These are phyloP conservation scores for Dasypogon diadema DNA, from an alignment of 2,888 invertebrate genomes.

Conservation along the genomic window DNA sequence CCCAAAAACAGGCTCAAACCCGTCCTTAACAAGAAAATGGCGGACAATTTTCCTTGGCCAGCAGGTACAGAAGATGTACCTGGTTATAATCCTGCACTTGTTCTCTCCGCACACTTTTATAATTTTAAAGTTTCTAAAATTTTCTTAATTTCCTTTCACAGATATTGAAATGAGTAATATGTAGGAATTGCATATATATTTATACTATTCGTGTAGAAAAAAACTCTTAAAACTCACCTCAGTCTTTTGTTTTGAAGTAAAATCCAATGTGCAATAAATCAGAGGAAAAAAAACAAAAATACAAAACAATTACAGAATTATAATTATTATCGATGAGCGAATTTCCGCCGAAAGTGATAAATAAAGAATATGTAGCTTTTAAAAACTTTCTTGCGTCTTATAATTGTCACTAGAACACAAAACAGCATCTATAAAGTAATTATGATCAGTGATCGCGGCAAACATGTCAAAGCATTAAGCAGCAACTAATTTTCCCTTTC, in stretches of 20 bases:
- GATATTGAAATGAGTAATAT: neutral
- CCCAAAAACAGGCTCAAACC: too few relatives aligned
- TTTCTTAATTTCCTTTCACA: neutral
- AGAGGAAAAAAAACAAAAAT: neutral
- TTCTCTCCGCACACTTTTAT: neutral
- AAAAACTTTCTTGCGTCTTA: conserved; percentile 59
- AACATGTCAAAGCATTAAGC: conserved; percentile 53
- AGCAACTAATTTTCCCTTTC: neutral
- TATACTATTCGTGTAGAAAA: neutral
- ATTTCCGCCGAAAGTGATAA: conserved; percentile 65
- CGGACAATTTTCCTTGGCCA: too few relatives aligned
- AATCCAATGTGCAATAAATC: conserved; percentile 41
- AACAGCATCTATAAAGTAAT: conserved; percentile 59
- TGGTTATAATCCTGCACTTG: neutral
- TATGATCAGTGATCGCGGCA: conserved; percentile 56
- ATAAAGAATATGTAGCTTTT: conserved; percentile 65
- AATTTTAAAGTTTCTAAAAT: neutral
- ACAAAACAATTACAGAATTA: neutral
- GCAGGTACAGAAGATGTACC: too few relatives aligned
- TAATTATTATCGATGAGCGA: neutral
- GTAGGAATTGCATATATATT: neutral
- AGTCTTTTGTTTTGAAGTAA: conserved; percentile 61
- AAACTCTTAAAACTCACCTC: conserved; percentile 62
- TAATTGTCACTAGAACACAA: conserved; percentile 59
- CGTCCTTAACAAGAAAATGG: too few relatives aligned